Conservation (phyloP, 2,113 vertebrate species). For the Malurus alboscapulatus region DNA sequence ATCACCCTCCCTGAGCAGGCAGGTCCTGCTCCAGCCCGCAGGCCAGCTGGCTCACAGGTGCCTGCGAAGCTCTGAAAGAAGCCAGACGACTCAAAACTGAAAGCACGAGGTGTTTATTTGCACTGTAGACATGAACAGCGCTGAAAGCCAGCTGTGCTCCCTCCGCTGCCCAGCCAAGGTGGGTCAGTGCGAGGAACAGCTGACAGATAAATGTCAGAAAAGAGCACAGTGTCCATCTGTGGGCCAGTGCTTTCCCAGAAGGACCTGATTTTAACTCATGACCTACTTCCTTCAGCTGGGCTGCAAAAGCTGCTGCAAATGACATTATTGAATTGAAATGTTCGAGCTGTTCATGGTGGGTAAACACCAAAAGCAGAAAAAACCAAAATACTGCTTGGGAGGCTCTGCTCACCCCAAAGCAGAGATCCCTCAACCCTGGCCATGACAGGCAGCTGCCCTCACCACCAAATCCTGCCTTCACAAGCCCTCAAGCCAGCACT, state of each 20-base stretch:
- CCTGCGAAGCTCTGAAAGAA: not conserved
- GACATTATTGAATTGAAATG: accelerated
- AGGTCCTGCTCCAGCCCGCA: not conserved
- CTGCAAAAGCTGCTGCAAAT: not conserved
- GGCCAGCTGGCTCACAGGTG: not conserved
- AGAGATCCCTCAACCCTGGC: not conserved
- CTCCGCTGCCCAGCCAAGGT: not conserved
- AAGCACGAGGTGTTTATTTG: constrained; percentile 37
- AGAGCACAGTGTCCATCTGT: accelerated
- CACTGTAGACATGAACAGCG: not conserved
- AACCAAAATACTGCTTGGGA: accelerated
- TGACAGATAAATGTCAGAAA: not conserved
- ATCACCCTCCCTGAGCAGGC: not conserved
- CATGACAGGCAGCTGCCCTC: accelerated
- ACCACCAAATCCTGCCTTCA: accelerated
- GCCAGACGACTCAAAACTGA: accelerated
- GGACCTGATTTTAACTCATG: not conserved
- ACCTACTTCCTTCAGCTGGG: not conserved
- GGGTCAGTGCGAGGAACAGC: not conserved
- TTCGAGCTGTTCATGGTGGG: accelerated
- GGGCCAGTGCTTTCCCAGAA: not conserved
- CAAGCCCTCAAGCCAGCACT: not conserved
- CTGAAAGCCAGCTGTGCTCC: not conserved
- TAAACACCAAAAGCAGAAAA: not conserved
- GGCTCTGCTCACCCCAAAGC: not conserved